A percentile compares a stretch with the other conserved stretches of the same genome.
Conservation (phyloP, 1,140 invertebrate genomes). For the Charaxes varanes region DNA sequence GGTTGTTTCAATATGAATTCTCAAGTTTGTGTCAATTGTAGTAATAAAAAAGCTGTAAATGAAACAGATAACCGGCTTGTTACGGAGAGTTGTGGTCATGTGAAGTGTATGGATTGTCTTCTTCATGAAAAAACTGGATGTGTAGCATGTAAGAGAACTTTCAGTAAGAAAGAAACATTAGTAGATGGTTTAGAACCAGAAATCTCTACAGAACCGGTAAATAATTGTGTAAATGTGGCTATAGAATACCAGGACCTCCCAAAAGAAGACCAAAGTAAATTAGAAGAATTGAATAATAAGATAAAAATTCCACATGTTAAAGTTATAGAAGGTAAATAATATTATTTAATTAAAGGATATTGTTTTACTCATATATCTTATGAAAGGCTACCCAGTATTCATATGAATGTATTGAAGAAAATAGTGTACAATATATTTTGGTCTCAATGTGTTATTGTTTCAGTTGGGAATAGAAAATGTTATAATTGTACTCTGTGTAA, state of each 20-base stretch:
- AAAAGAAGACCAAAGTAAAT: constrained; percentile 21
- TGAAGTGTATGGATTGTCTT: constrained; percentile 73
- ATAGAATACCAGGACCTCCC: constrained; percentile 14
- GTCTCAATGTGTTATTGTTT: constrained; percentile 17
- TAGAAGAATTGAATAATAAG: constrained; percentile 38
- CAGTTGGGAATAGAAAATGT: constrained; percentile 39
- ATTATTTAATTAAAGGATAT: neutral
- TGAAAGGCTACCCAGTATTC: too few relatives aligned
- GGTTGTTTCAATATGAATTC: constrained; percentile 49
- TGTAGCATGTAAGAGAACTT: constrained; percentile 40
- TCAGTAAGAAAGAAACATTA: constrained; percentile 14
- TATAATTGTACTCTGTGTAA: constrained; percentile 73
- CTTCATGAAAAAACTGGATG: constrained; percentile 69
- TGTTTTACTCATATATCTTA: too few relatives aligned
- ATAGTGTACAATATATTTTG: constrained; percentile 2
- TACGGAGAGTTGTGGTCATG: constrained; percentile 73
- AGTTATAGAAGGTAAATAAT: constrained; percentile 39
- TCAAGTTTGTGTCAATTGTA: constrained; percentile 59
- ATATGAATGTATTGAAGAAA: neutral
- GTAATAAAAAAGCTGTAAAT: constrained; percentile 55
- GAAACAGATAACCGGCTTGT: constrained; percentile 70
- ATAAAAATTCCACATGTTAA: constrained; percentile 50
- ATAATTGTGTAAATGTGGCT: constrained; percentile 13
- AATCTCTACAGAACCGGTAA: constrained; percentile 8
- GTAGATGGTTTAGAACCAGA: constrained; percentile 15